Evolutionary conservation across 1,140 invertebrate species (phyloP).

Genomic region (Saccostrea cuccullata): DNA sequence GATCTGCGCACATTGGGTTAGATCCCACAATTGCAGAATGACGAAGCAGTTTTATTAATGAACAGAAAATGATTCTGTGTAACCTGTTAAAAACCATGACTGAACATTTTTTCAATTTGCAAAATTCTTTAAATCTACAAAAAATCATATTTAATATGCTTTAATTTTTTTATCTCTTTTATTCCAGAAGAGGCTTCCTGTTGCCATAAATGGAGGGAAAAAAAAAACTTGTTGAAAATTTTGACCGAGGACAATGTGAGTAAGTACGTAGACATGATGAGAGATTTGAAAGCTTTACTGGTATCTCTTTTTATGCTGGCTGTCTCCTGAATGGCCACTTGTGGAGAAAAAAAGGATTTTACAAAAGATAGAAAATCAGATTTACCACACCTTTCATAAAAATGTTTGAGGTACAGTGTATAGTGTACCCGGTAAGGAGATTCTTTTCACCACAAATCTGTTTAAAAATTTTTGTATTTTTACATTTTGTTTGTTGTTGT

Average conservation of each 20-base stretch:
- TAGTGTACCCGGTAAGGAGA: not conserved
- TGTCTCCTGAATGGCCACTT: not conserved
- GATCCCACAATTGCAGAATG: not conserved
- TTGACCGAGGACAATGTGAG: not conserved
- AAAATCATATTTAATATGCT: not conserved
- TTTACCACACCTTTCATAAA: not conserved
- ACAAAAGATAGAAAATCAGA: not conserved
- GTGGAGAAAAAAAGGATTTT: not conserved
- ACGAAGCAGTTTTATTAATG: constrained; percentile 12
- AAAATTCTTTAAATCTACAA: not conserved
- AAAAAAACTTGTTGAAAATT: not conserved
- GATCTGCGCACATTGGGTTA: not conserved
- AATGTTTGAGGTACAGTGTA: not conserved
- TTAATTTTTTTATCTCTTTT: not conserved
- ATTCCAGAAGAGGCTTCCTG: constrained; percentile 1
- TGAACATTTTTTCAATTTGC: not conserved
- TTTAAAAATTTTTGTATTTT: not conserved
- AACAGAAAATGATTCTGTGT: not conserved
- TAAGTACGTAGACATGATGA: not conserved
- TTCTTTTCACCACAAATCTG: constrained; percentile 5
- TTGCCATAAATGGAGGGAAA: not conserved
- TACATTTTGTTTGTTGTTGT: not conserved
- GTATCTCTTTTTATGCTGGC: not conserved
- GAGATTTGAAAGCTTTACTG: not conserved
- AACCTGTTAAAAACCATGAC: not conserved